Percentiles rank a stretch among this genome's conserved stretches.
Evolutionary conservation across 2,113 vertebrate species (phyloP).

Genomic region (Carollia perspicillata): DNA sequence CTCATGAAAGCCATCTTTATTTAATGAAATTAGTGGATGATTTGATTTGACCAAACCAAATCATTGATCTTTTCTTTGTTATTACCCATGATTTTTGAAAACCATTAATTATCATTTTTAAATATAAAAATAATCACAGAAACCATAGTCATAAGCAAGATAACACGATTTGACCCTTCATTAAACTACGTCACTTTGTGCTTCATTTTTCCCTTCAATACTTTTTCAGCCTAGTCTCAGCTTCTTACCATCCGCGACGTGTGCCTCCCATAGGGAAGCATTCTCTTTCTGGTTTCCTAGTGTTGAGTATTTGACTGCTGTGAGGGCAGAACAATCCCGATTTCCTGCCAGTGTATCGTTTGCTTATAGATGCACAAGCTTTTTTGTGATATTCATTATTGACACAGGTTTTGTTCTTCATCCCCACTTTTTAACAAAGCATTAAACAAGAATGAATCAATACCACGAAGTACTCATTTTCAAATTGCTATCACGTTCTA

Average conservation of each 20-base stretch:
- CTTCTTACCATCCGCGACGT: rapidly evolving
- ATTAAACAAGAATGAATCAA: neutral
- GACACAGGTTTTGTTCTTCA: neutral
- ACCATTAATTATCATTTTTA: neutral
- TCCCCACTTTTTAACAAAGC: neutral
- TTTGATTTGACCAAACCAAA: neutral
- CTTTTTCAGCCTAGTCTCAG: neutral
- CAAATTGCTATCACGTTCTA: neutral
- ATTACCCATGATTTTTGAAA: neutral
- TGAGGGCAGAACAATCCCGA: neutral
- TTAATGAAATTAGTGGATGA: neutral
- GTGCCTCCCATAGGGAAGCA: rapidly evolving
- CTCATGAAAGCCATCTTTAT: neutral
- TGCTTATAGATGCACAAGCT: neutral
- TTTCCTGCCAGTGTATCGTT: neutral
- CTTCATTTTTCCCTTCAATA: neutral
- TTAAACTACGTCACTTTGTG: neutral
- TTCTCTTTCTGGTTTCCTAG: neutral
- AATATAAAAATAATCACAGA: neutral
- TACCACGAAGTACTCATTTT: neutral
- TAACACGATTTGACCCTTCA: neutral
- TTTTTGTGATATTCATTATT: neutral
- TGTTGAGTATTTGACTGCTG: neutral
- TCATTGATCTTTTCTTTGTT: neutral
- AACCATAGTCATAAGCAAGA: too few relatives aligned